A percentile compares a stretch with the other conserved stretches of the same genome.
Conservation (phyloP, 2,113 vertebrate species). For the Cottus gobio region DNA sequence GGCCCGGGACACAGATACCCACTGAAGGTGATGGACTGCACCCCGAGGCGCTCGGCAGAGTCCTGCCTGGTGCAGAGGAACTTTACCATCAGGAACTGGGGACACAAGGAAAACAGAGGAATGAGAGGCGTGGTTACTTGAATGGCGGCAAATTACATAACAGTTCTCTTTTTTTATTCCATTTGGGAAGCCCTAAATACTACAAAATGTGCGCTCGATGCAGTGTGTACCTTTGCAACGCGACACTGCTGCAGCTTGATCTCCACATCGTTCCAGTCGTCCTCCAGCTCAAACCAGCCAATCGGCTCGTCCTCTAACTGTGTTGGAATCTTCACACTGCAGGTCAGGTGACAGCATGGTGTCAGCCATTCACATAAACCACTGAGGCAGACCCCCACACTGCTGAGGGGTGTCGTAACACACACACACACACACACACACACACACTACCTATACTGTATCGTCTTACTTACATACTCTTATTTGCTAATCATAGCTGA, state of each 20-base stretch:
- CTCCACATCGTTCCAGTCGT: slow-evolving; percentile 96
- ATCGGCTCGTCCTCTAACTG: slow-evolving; percentile 90
- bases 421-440: slow-evolving; percentile 10
- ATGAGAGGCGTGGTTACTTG: not conserved
- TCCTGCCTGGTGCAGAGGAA: slow-evolving; percentile 95
- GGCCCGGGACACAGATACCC: slow-evolving; percentile 88
- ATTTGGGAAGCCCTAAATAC: not conserved
- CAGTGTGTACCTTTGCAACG: slow-evolving; percentile 85
- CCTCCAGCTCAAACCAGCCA: slow-evolving; percentile 97
- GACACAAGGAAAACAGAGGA: slow-evolving; percentile 1
- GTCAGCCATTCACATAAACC: slow-evolving; percentile 30
- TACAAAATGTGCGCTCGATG: not conserved
- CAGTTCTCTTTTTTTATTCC: not conserved
- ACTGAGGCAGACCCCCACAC: not conserved
- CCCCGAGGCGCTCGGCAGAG: slow-evolving; percentile 91
- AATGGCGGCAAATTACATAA: not conserved
- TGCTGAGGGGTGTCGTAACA: not conserved
- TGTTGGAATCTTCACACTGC: slow-evolving; percentile 69
- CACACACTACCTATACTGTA: not conserved
- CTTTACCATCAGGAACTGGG: slow-evolving; percentile 97
- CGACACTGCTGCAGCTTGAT: slow-evolving; percentile 93
- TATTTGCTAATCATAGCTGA: not conserved
- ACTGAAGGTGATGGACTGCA: slow-evolving; percentile 90
- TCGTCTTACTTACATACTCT: not conserved
- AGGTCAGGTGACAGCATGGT: slow-evolving; percentile 49